A percentile compares a stretch with the other conserved stretches of the same genome.
Conservation (phyloP, 37 sponge, comb jelly and placozoan genomes). For the Petrosia ficiformis region DNA sequence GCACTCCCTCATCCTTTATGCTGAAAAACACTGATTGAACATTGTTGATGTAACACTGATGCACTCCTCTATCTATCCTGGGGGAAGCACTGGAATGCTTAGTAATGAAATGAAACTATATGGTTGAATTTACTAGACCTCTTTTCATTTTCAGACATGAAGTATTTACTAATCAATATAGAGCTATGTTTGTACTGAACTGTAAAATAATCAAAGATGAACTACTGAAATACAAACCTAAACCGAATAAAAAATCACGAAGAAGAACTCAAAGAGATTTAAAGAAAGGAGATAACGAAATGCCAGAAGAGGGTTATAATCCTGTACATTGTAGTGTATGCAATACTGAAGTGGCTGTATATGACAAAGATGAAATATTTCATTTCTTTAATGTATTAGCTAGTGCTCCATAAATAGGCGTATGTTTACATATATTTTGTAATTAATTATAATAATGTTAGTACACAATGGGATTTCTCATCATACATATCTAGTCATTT, state of each 20-base stretch:
- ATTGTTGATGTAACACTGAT: too few species aligned
- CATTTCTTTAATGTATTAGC: slow-evolving; percentile 94
- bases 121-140: not conserved
- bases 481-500: not conserved
- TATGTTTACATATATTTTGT: not conserved
- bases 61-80: too few species aligned
- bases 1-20: too few species aligned
- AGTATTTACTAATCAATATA: slow-evolving; percentile 73
- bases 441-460: not conserved
- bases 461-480: not conserved
- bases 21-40: too few species aligned
- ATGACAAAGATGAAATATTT: slow-evolving; percentile 84
- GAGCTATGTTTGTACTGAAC: slow-evolving; percentile 96
- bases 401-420: slow-evolving; percentile 66
- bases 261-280: slow-evolving; percentile 13
- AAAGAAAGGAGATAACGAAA: not conserved
- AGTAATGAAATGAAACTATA: too few species aligned
- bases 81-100: too few species aligned
- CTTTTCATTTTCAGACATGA: slow-evolving; percentile 69
- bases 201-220: slow-evolving; percentile 71
- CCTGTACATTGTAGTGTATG: slow-evolving; percentile 84
- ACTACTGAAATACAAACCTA: slow-evolving; percentile 62
- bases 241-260: slow-evolving; percentile 39
- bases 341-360: slow-evolving; percentile 92
- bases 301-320: slow-evolving; percentile 38